Evolutionary conservation across 2,797 vertebrate genomes (phyloP).

Genomic region (Echiichthys vipera): DNA sequence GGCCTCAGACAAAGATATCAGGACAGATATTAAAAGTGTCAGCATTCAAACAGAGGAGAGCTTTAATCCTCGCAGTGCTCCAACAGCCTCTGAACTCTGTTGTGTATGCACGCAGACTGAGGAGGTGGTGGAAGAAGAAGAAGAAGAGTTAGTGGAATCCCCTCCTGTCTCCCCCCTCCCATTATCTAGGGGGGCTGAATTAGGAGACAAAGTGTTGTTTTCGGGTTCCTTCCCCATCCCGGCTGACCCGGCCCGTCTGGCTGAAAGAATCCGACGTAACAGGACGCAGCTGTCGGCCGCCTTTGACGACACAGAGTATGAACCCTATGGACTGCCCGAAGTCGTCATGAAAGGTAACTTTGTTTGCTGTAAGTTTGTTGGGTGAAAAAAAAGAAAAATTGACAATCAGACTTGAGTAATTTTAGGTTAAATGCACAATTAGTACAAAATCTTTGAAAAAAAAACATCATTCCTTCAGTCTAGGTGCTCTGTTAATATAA

Average conservation of each 20-base stretch:
- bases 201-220: slow-evolving; percentile 64
- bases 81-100: slow-evolving; percentile 1
- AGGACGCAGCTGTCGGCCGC: slow-evolving; percentile 85
- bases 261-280: slow-evolving; percentile 80
- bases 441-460: background rate
- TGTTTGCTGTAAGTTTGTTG: background rate
- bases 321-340: slow-evolving; percentile 88
- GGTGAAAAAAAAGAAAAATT: background rate
- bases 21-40: slow-evolving; percentile 50
- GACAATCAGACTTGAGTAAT: background rate
- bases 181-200: background rate
- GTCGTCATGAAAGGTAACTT: slow-evolving; percentile 88
- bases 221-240: slow-evolving; percentile 82
- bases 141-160: slow-evolving; percentile 44
- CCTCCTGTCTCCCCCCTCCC: slow-evolving; percentile 48
- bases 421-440: background rate
- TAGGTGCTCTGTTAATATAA: background rate
- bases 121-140: slow-evolving; percentile 21
- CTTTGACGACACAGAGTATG: slow-evolving; percentile 87
- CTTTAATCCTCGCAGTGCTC: background rate
- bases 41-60: slow-evolving; percentile 79
- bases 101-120: slow-evolving; percentile 77
- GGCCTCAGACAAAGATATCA: background rate
- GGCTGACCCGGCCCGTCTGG: slow-evolving; percentile 82
- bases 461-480: background rate